These are phyloP conservation scores for Lophura nycthemera DNA, from an alignment of 2,113 vertebrate genomes.

Conservation along the genomic window DNA sequence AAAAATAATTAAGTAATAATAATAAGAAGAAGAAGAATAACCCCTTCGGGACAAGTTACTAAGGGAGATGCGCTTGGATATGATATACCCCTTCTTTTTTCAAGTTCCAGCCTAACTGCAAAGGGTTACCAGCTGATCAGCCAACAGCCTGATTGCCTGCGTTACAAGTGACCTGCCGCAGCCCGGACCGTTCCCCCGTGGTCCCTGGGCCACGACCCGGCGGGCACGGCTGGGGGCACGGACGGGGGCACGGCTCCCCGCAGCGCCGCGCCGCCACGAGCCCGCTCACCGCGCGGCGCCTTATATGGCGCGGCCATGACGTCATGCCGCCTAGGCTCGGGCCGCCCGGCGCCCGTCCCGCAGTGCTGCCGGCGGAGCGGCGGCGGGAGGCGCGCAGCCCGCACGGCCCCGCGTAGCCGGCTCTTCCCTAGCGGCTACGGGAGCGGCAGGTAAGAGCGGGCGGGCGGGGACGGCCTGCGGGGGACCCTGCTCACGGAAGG, in stretches of 20 bases:
- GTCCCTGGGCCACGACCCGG: slow-evolving; percentile 51
- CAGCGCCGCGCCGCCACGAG: too few relatives aligned
- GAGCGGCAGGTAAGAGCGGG: slow-evolving; percentile 62
- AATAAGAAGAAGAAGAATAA: not conserved
- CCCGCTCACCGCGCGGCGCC: too few relatives aligned
- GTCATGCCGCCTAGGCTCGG: too few relatives aligned
- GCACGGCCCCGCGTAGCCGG: too few relatives aligned
- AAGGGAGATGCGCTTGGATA: not conserved
- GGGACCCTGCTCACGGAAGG: not conserved
- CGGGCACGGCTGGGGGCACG: not conserved
- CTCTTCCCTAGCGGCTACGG: not conserved
- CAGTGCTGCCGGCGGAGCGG: not conserved
- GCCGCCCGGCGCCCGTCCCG: too few relatives aligned
- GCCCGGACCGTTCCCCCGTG: slow-evolving; percentile 67
- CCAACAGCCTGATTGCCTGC: slow-evolving; percentile 30
- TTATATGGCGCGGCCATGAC: too few relatives aligned
- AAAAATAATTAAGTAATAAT: too few relatives aligned
- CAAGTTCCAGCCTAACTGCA: not conserved
- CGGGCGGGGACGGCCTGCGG: not conserved
- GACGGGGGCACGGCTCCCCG: too few relatives aligned
- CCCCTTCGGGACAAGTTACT: not conserved
- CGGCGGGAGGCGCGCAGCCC: not conserved
- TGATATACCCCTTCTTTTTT: not conserved
- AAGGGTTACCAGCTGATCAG: not conserved
- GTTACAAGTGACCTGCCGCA: slow-evolving; percentile 70